Percentiles rank a stretch among this genome's conserved stretches.
phyloP scores from a whole-genome alignment of 1,140 invertebrate species.

The Camponotus floridanus region DNA sequence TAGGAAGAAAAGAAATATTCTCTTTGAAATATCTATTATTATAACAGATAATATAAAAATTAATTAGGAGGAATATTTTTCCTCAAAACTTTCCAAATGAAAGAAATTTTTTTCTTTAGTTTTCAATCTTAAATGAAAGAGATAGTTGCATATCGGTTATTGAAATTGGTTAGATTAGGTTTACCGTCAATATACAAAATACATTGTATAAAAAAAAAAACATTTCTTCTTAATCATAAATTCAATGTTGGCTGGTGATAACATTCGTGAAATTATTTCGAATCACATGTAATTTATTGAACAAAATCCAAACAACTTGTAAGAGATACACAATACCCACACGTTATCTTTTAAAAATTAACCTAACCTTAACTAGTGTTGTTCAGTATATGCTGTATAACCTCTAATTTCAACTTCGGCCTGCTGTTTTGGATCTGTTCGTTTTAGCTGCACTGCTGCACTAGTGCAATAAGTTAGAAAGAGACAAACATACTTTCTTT shows the following conservation, averaged over 20 bases:
- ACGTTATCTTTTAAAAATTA: neutral
- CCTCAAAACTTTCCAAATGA: too few relatives aligned
- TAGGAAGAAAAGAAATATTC: neutral
- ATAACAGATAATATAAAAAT: neutral
- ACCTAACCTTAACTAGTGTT: constrained; percentile 10
- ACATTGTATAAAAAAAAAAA: neutral
- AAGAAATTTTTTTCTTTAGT: neutral
- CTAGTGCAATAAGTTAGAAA: too few relatives aligned
- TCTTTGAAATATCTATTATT: too few relatives aligned
- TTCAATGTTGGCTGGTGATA: neutral
- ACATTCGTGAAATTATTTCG: constrained; percentile 2
- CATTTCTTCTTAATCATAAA: neutral
- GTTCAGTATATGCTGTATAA: too few relatives aligned
- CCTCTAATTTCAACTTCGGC: too few relatives aligned
- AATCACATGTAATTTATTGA: neutral
- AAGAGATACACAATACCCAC: neutral
- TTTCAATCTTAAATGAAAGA: neutral
- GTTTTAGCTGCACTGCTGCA: too few relatives aligned
- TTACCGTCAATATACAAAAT: neutral
- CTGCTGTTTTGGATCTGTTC: neutral
- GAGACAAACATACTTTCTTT: too few relatives aligned
- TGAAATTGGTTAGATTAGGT: neutral
- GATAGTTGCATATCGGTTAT: neutral
- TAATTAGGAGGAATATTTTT: neutral
- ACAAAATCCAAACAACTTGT: neutral